These are phyloP conservation scores for Ariolimax columbianus DNA, from an alignment of 2,888 invertebrate genomes.

Conservation along the genomic window DNA sequence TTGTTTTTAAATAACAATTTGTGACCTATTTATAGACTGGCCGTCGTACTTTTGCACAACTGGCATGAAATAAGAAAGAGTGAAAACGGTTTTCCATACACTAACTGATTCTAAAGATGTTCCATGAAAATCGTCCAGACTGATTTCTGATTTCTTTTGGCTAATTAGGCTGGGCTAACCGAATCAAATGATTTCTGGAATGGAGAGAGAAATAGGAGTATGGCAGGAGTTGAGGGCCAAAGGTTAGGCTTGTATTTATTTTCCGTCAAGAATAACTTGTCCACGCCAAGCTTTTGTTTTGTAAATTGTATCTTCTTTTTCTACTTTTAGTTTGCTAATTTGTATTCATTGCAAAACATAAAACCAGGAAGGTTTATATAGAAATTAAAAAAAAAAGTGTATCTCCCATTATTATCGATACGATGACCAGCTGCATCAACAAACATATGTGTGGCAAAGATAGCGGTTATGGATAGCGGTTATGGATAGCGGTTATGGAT, in stretches of 20 bases:
- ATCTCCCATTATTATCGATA: no score
- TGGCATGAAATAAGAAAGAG: background rate
- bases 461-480: no score
- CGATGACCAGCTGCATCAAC: no score
- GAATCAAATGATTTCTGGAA: background rate
- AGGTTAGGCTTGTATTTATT: slow-evolving; percentile 13
- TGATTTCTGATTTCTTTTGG: slow-evolving; percentile 48
- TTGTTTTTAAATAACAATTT: no score
- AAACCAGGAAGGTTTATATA: background rate
- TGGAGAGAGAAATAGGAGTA: background rate
- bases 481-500: no score
- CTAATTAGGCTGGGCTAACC: slow-evolving; percentile 42
- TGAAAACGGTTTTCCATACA: slow-evolving; percentile 9
- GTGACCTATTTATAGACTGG: no score
- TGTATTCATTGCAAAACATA: background rate
- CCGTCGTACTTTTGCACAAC: no score
- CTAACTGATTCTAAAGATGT: background rate
- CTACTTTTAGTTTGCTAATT: background rate
- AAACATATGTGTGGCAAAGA: no score
- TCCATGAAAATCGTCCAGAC: slow-evolving; percentile 16
- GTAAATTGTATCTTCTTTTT: background rate
- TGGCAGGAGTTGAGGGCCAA: background rate
- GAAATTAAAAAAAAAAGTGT: no score
- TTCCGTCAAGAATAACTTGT: background rate
- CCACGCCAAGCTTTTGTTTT: background rate